Evolutionary conservation across 2,113 vertebrate genomes (phyloP).

Genomic region (Labeo catla): DNA sequence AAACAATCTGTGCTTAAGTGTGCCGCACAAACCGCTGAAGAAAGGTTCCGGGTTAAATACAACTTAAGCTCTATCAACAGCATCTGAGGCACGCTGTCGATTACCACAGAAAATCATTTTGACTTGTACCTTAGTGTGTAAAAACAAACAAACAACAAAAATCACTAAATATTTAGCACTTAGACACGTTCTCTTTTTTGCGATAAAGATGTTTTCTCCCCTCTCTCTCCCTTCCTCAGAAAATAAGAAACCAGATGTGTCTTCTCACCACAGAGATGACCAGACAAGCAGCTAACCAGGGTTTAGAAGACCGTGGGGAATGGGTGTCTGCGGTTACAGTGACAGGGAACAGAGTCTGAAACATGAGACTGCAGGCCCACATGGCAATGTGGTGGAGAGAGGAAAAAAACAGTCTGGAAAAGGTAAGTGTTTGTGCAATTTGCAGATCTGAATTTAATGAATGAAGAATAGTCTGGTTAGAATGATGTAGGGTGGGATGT

Average conservation of each 20-base stretch:
- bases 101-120: neutral
- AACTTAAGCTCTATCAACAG: constrained; percentile 8
- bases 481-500: constrained; percentile 17
- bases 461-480: neutral
- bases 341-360: neutral
- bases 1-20: constrained; percentile 8
- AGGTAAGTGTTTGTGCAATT: neutral
- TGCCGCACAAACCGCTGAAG: constrained; percentile 8
- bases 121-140: neutral
- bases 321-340: neutral
- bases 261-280: constrained; percentile 21
- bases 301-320: constrained; percentile 24
- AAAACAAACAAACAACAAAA: neutral
- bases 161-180: neutral
- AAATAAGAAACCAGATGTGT: neutral
- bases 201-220: neutral
- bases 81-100: neutral
- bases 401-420: neutral
- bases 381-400: neutral
- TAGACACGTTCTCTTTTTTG: neutral
- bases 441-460: neutral
- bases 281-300: neutral
- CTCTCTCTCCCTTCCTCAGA: neutral
- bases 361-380: neutral
- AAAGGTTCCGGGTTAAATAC: constrained; percentile 1